These are phyloP conservation scores for Sinohyriopsis cumingii DNA, from an alignment of 2,888 invertebrate genomes.

Conservation along the genomic window DNA sequence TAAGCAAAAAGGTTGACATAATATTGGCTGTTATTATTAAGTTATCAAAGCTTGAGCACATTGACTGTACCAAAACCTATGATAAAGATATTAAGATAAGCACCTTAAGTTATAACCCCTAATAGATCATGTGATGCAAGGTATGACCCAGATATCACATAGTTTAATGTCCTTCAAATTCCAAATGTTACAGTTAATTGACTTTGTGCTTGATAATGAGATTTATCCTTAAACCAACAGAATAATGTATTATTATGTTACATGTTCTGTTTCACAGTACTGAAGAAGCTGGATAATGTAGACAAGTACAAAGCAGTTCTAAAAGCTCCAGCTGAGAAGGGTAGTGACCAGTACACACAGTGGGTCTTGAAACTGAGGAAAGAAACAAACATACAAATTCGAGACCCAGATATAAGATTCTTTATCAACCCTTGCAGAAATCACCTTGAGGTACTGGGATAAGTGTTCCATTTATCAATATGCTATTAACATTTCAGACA, in stretches of 20 bases:
- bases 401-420: slow-evolving; percentile 34
- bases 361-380: slow-evolving; percentile 53
- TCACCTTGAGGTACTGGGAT: slow-evolving; percentile 36
- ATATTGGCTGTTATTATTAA: no score
- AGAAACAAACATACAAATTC: slow-evolving; percentile 37
- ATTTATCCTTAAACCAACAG: neutral
- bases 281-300: slow-evolving; percentile 23
- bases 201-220: neutral
- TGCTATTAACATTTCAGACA: no score
- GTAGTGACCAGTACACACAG: slow-evolving; percentile 50
- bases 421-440: slow-evolving; percentile 37
- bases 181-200: no score
- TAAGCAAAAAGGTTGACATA: no score
- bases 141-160: no score
- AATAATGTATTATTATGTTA: neutral
- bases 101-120: no score
- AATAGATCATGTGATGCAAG: no score
- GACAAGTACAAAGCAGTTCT: slow-evolving; percentile 19
- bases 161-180: no score
- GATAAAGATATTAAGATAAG: no score
- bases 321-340: slow-evolving; percentile 45
- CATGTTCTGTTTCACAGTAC: slow-evolving; percentile 16
- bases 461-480: no score
- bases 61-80: no score
- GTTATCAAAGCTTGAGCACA: no score